These are phyloP conservation scores for Hyposoter dolosus DNA, from an alignment of 2,888 invertebrate genomes.

Conservation along the genomic window DNA sequence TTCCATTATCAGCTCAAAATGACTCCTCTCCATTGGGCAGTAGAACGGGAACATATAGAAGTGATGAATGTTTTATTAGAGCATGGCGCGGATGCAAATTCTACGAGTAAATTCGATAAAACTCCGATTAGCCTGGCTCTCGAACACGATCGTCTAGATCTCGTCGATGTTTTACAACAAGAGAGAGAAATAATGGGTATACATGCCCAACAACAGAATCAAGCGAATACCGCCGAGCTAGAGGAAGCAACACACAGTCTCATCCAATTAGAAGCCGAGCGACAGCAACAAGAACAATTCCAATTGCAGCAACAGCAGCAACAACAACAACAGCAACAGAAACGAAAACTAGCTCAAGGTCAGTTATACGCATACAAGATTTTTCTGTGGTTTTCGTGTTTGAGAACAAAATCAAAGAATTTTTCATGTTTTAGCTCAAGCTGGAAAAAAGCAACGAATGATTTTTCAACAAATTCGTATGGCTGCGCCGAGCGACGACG, in stretches of 20 bases:
- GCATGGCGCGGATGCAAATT: slow-evolving; percentile 90
- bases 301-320: slow-evolving; percentile 76
- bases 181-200: slow-evolving; percentile 80
- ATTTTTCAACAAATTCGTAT: slow-evolving; percentile 81
- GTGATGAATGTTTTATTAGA: slow-evolving; percentile 90
- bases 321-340: slow-evolving; percentile 73
- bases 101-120: slow-evolving; percentile 91
- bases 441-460: slow-evolving; percentile 79
- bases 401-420: not conserved
- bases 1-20: slow-evolving; percentile 88
- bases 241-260: slow-evolving; percentile 82
- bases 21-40: slow-evolving; percentile 98
- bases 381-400: not conserved
- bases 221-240: slow-evolving; percentile 78
- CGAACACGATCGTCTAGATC: slow-evolving; percentile 88
- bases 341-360: slow-evolving; percentile 76
- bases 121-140: slow-evolving; percentile 89
- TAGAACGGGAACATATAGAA: slow-evolving; percentile 91
- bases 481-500: slow-evolving; percentile 75
- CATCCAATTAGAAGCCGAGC: slow-evolving; percentile 80
- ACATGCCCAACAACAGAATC: slow-evolving; percentile 76
- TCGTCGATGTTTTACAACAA: slow-evolving; percentile 87
- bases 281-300: slow-evolving; percentile 76
- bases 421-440: slow-evolving; percentile 66
- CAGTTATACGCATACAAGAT: slow-evolving; percentile 9